Percentiles rank a stretch among this genome's conserved stretches.
These are phyloP conservation scores for Hippocampus barbouri DNA, from an alignment of 2,113 vertebrate species.

Conservation along the genomic window DNA sequence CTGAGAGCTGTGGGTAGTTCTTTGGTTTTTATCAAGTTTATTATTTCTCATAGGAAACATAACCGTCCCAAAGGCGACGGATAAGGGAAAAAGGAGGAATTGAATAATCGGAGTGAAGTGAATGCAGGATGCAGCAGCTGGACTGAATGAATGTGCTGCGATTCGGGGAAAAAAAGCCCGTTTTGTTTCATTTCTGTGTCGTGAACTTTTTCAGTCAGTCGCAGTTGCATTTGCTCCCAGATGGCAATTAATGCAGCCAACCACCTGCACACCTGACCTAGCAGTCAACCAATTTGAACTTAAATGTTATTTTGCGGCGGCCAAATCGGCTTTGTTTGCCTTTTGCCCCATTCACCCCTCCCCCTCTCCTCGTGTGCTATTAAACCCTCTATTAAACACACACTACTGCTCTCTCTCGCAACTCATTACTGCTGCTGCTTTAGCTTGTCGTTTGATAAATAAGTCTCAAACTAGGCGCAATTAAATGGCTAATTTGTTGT, in stretches of 20 bases:
- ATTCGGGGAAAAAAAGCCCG: not conserved
- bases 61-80: too few species aligned
- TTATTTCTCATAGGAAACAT: not conserved
- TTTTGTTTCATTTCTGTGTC: not conserved
- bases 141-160: not conserved
- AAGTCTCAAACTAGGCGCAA: slow-evolving; percentile 40
- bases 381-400: slow-evolving; percentile 21
- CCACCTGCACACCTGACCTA: slow-evolving; percentile 31
- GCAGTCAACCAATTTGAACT: slow-evolving; percentile 2
- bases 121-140: not conserved
- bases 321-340: slow-evolving; percentile 9
- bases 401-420: slow-evolving; percentile 4
- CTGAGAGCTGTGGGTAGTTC: not conserved
- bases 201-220: too few species aligned
- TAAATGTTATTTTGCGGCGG: not conserved
- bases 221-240: slow-evolving; percentile 38
- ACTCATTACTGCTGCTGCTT: slow-evolving; percentile 47
- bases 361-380: not conserved
- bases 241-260: slow-evolving; percentile 31
- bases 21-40: not conserved
- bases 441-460: slow-evolving; percentile 35
- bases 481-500: slow-evolving; percentile 54
- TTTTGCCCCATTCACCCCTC: too few species aligned
- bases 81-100: too few species aligned
- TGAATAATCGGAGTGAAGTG: too few species aligned